A percentile compares a stretch with the other conserved stretches of the same genome.
These are phyloP conservation scores for Drosophila setifemur DNA, from an alignment of 1,140 invertebrate genomes.

Conservation along the genomic window DNA sequence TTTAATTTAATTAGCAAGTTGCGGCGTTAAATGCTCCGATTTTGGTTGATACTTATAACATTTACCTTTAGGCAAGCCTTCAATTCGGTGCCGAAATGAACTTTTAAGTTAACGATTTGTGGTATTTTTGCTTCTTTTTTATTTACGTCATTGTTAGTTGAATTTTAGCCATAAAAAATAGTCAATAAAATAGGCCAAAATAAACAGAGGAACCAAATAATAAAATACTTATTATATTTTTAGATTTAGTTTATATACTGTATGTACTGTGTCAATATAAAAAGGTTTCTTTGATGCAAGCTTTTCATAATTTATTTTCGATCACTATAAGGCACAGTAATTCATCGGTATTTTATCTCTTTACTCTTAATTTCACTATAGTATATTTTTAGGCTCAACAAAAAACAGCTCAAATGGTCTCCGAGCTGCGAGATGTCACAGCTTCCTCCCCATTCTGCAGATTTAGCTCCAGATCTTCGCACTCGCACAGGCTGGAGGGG, in stretches of 20 bases:
- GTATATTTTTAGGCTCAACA: slow-evolving; percentile 42
- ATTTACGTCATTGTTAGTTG: too few relatives aligned
- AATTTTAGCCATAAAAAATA: too few relatives aligned
- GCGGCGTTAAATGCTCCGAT: slow-evolving; percentile 5
- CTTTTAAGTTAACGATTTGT: neutral
- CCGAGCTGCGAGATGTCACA: slow-evolving; percentile 40
- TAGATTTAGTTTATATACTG: neutral
- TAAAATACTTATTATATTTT: too few relatives aligned
- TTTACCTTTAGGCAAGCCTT: slow-evolving; percentile 10
- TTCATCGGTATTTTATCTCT: too few relatives aligned
- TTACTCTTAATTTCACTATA: neutral
- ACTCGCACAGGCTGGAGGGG: slow-evolving; percentile 48
- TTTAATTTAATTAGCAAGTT: slow-evolving; percentile 49
- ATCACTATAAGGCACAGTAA: neutral
- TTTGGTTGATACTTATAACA: neutral
- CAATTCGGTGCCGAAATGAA: slow-evolving; percentile 14
- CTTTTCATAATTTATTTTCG: neutral
- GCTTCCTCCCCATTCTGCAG: neutral
- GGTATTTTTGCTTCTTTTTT: too few relatives aligned
- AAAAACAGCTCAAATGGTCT: slow-evolving; percentile 45
- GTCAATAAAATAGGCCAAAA: neutral
- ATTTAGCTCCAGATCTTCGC: slow-evolving; percentile 37
- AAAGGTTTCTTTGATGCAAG: too few relatives aligned
- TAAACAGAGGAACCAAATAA: too few relatives aligned
- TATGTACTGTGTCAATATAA: neutral